These are phyloP conservation scores for Pseudococcus jackbeardsleyi DNA, from an alignment of 2,888 invertebrate genomes.

Conservation along the genomic window DNA sequence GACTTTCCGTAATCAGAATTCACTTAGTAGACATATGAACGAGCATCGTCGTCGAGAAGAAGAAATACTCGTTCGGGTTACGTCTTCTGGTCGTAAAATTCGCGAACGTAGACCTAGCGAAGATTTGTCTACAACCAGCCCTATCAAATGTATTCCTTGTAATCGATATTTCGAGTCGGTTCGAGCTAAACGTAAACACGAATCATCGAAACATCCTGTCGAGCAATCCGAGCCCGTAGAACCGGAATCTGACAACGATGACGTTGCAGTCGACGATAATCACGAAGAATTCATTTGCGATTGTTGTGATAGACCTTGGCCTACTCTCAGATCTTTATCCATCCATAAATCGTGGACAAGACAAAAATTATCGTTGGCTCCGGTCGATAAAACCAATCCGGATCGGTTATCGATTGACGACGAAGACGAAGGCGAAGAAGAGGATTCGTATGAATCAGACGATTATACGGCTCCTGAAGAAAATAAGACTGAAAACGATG, in stretches of 20 bases:
- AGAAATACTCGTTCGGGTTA: slow-evolving; percentile 33
- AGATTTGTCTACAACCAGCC: neutral
- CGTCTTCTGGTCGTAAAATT: slow-evolving; percentile 1
- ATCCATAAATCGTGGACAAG: neutral
- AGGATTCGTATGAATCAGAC: neutral
- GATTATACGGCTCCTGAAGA: neutral
- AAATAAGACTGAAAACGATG: slow-evolving; percentile 20
- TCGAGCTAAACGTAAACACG: slow-evolving; percentile 2
- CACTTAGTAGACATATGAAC: slow-evolving; percentile 14
- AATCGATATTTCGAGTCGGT: neutral
- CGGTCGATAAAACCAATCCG: neutral
- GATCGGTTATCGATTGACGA: neutral
- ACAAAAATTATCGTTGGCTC: neutral
- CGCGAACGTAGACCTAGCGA: slow-evolving; percentile 2
- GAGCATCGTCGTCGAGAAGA: slow-evolving; percentile 21
- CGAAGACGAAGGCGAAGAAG: no score
- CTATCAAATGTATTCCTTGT: neutral
- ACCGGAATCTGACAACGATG: neutral
- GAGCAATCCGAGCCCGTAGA: neutral
- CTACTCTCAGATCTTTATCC: neutral
- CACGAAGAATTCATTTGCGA: neutral
- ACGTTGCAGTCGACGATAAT: neutral
- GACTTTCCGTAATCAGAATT: neutral
- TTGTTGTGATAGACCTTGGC: neutral
- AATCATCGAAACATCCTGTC: neutral